Base-by-base conservation (phyloP, 2,888 invertebrate genomes). In the Aphodius granarius region DNA sequence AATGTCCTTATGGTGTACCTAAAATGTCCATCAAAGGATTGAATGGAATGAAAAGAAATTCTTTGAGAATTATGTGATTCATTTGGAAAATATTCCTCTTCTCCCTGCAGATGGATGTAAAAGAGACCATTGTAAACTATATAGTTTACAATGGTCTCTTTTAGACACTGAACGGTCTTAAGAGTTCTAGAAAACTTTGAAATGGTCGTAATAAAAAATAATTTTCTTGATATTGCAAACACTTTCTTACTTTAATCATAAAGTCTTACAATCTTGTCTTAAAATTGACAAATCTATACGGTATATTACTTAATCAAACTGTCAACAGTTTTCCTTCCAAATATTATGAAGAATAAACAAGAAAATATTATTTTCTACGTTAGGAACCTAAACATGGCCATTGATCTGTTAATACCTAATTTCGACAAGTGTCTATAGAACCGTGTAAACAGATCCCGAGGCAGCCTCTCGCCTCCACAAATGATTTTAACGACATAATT, bases 401-500 rank as follows among this genome's bases (percentile, higher is more conserved):
- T 43, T 43, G 9, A 43, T 43, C 66, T 22, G 21, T 68, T 68
- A 22, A 21, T 68, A 22, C 68, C 68, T 20, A 68, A 68, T 68
- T 68, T 20, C 20, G 68, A 22, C 68, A 68, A 68, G 68, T 68
- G 68, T 68, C 68, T 68, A 22, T 21, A 22, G 18, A 19, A 20
- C 19, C 20, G 68, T 68, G 68, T 68, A 68, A 68, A 68, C 68
- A 68, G 68, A 68, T 68, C 43, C 43, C 68, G 20, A 20, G 21
- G 21, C 68, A 22, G 22, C 18, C 20, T 13, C n/a, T n/a, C n/a
- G n/a, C n/a, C n/a, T 68, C 68, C 21, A 68, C 68, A 68, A 68
- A 68, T 68, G 68, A 68, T 68, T 68, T 68, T 68, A 68, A 68
- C 68, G 68, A 68, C 68, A 68, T 68, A 68, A 68, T 68, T 68